These are phyloP conservation scores for Pseudomyrmex pallidus DNA, from an alignment of 1,140 invertebrate species.

Conservation along the genomic window DNA sequence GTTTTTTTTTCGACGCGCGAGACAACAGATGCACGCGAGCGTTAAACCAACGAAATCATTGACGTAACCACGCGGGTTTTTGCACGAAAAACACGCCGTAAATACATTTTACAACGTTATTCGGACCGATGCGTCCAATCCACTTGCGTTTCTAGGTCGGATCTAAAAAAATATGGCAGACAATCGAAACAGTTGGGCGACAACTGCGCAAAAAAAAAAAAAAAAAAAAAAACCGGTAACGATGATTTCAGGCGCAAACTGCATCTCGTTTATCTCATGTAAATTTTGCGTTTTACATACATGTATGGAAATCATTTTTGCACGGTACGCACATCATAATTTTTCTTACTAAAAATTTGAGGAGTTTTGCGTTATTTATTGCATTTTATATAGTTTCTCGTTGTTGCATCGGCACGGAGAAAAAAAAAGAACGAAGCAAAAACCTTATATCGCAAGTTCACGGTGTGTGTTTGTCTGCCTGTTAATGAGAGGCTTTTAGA, in stretches of 20 bases:
- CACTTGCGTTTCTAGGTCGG: conserved; percentile 6
- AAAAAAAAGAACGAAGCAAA: background rate
- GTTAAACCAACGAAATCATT: conserved; percentile 32
- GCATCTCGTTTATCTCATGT: background rate
- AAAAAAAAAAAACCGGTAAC: conserved; percentile 1
- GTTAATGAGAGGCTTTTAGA: conserved; percentile 33
- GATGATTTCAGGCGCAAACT: background rate
- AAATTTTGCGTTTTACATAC: background rate
- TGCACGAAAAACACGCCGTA: conserved; percentile 30
- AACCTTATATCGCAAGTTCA: background rate
- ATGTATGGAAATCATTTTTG: too few relatives aligned
- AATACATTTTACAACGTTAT: conserved; percentile 48
- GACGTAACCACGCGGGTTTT: conserved; percentile 3
- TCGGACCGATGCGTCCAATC: conserved; percentile 10
- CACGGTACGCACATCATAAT: background rate
- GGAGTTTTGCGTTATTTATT: too few relatives aligned
- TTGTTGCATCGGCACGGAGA: too few relatives aligned
- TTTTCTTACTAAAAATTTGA: too few relatives aligned
- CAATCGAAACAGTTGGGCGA: conserved; percentile 33
- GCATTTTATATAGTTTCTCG: background rate
- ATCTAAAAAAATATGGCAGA: conserved; percentile 42
- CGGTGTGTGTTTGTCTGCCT: background rate
- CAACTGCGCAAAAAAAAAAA: background rate
- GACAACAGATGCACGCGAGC: background rate
- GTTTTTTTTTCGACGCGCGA: conserved; percentile 1